Base-by-base conservation (phyloP, 2,113 vertebrate genomes). In the Lepisosteus osseus region DNA sequence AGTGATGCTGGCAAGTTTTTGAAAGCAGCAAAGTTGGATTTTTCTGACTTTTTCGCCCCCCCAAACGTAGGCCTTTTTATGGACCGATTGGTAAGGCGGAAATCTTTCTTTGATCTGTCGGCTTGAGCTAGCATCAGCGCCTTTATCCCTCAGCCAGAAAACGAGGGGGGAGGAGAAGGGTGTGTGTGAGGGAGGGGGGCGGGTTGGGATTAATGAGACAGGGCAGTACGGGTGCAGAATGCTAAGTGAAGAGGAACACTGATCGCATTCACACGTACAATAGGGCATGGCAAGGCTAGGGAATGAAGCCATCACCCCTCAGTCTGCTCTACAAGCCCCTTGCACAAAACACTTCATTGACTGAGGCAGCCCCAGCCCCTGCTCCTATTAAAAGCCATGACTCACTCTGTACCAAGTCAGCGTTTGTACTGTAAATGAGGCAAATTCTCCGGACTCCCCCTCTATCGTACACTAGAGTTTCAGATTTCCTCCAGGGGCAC, bases 321-420 rank as follows among this genome's bases (percentile, higher is more conserved):
- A 70, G 54, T 63, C 65, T 69, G 65, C 69, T 54, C 29, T 41
- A 47, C 61, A 54, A 44, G 68, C 65, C 72, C 41, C 51, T 17
- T 12, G 7, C 56, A 67, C 61, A 69, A 68, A 14, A 64, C 14
- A 40, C 0, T 55, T 72, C 79, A 76, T 83, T 83, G 3, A 87
- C 69, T 63, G 74, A 70, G 0, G 15, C 56, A 75, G 1, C 70
- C 3, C 0, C 12, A 67, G 74, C 0, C 2, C 67, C 78, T 64
- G 76, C 43, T 13, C 9, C 2, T 14, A 47, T 15, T 8, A 64
- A n/a, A 17, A n/a, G 29, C 15, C 29, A 9, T 12, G 14, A 4
- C 43, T 17, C 13, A 2, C n/a, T 44, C 40, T 14, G 7, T 6
- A 0, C 0, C 0, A 0, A 0, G 66, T 54, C 6, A 4, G 12